These are phyloP conservation scores for Pseudochirops corinnae DNA, from an alignment of 2,797 vertebrate species.

Conservation along the genomic window DNA sequence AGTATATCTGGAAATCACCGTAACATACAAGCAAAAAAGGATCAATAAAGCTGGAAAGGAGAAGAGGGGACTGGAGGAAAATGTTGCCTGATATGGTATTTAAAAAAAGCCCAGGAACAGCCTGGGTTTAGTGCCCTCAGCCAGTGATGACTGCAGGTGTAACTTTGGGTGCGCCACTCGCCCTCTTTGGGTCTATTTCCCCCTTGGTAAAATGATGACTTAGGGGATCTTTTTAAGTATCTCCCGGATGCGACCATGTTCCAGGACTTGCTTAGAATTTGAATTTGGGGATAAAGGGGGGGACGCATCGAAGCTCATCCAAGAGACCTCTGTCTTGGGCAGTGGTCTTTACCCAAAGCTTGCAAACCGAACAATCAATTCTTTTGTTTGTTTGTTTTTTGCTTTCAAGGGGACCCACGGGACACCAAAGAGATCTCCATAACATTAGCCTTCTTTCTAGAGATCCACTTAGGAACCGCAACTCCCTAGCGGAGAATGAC, in stretches of 20 bases:
- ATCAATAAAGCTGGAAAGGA: background rate
- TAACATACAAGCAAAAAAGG: background rate
- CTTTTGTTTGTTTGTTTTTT: background rate
- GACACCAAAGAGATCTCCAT: background rate
- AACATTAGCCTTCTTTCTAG: background rate
- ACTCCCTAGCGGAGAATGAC: background rate
- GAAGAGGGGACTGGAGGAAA: background rate
- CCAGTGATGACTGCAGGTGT: too few relatives aligned
- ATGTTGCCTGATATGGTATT: background rate
- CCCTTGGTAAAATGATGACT: background rate
- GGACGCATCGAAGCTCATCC: background rate
- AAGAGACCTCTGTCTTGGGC: background rate
- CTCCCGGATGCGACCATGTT: background rate
- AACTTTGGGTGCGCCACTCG: background rate
- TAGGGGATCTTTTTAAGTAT: background rate
- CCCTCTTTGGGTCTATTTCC: background rate
- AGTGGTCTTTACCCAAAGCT: background rate
- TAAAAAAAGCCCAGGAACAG: background rate
- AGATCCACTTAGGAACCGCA: background rate
- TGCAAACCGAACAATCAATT: background rate
- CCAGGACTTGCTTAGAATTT: background rate
- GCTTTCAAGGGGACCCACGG: background rate
- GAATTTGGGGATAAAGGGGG: background rate
- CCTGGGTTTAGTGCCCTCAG: background rate
- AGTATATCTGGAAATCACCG: background rate